Base-by-base conservation (phyloP, 2,113 vertebrate species). In the Scartelaos histophorus region DNA sequence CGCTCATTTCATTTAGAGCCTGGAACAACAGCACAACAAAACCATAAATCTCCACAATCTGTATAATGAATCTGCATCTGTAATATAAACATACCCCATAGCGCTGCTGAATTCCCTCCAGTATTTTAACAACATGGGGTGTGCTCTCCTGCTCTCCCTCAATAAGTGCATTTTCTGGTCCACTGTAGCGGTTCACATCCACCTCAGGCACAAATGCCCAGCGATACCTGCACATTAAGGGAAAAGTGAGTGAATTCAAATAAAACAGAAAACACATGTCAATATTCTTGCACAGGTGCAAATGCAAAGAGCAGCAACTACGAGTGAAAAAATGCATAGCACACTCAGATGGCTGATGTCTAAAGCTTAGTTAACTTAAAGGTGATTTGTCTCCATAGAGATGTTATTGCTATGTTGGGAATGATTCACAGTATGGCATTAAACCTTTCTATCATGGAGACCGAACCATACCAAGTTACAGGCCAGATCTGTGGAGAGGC, bases 191-290 rank as follows among this genome's bases (percentile, higher is more conserved):
- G 17, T 93, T 94, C n/a, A 94, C 92, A 83, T 97, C 95, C 78
- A 99, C 96, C 78, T 99, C 98, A 22, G 98, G 98, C 46, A 98
- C 96, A 89, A 99, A 99, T 0, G 98, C 98, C 98, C 97, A 99
- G 71, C 96, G 95, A 71, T 98, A 99, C 93, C 98, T 99, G 88
- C 16, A 58, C 47, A 73, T 0, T 58, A 17, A 75, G 21, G 2
- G 34, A 45, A 45, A 21, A 61, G 15, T 17, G 2, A 17, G 7
- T 34, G 13, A 61, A 21, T 24, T 29, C 29, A 29, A 29, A 29
- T 29, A 2, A 29, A 4, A 29, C 29, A 29, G 29, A 29, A 29
- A 29, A 29, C 29, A 29, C 29, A 29, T 29, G 29, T 29, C 29
- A 29, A 29, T 2, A 4, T 29, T 29, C 29, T 29, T 29, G 29